Evolutionary conservation across 1,140 invertebrate genomes (phyloP).

Genomic region (Sarcophaga peregrina): DNA sequence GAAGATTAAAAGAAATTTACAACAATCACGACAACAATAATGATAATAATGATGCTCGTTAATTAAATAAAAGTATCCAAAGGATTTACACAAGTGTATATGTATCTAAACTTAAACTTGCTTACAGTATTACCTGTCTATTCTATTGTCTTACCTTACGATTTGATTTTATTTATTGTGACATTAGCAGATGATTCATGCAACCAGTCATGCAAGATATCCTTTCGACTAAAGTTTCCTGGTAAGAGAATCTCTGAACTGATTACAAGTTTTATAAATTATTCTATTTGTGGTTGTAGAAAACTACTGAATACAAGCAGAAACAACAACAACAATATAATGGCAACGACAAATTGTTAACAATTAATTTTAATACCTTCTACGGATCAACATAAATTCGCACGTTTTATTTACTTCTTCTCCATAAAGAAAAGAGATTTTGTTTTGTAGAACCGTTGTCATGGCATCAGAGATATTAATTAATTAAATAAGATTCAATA

Average conservation of each 20-base stretch:
- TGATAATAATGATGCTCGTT: not conserved
- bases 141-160: not conserved
- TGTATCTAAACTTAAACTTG: not conserved
- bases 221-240: not conserved
- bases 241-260: not conserved
- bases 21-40: not conserved
- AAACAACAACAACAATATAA: not conserved
- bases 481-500: too few species aligned
- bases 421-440: too few species aligned
- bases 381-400: too few species aligned
- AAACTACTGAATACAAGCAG: not conserved
- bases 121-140: not conserved
- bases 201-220: not conserved
- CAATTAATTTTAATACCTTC: not conserved
- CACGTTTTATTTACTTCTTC: too few species aligned
- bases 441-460: too few species aligned
- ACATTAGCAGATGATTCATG: not conserved
- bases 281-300: not conserved
- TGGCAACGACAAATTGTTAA: not conserved
- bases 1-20: not conserved
- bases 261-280: constrained; percentile 11
- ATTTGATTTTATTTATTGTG: not conserved
- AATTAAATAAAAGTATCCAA: not conserved
- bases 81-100: not conserved
- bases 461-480: too few species aligned